These are phyloP conservation scores for Schizaphis graminum DNA, from an alignment of 2,888 invertebrate genomes.

Conservation along the genomic window DNA sequence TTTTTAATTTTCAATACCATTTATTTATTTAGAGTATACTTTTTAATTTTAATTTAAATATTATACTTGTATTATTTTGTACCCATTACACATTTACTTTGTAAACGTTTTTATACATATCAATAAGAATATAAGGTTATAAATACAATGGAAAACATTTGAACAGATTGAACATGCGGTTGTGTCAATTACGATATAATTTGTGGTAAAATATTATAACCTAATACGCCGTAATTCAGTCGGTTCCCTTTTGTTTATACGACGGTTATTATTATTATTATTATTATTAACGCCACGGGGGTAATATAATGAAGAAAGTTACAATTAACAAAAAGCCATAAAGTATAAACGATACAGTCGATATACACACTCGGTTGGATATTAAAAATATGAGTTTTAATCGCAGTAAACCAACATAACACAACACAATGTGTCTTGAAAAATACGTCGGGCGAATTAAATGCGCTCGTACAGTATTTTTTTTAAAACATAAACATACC, in stretches of 20 bases:
- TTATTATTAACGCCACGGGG: constrained; percentile 63
- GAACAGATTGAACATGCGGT: constrained; percentile 43
- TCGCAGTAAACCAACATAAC: constrained; percentile 40
- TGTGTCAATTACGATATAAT: constrained; percentile 62
- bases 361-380: constrained; percentile 44
- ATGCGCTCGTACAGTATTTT: neutral
- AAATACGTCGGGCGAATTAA: constrained; percentile 20
- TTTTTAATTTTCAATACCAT: neutral
- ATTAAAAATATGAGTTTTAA: constrained; percentile 52
- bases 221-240: constrained; percentile 63
- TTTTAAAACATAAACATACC: constrained; percentile 8
- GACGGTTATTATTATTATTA: constrained; percentile 44
- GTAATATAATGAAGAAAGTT: constrained; percentile 64
- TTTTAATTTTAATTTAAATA: neutral
- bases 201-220: constrained; percentile 60
- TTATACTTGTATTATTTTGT: neutral
- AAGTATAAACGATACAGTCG: constrained; percentile 55
- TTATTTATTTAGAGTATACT: neutral
- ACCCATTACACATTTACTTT: neutral
- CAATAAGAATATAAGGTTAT: neutral
- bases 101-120: neutral
- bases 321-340: constrained; percentile 64
- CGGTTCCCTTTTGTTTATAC: constrained; percentile 44
- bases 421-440: constrained; percentile 29
- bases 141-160: constrained; percentile 15